Evolutionary conservation across 2,113 vertebrate genomes (phyloP).

Genomic region (Sarotherodon lohbergeri): DNA sequence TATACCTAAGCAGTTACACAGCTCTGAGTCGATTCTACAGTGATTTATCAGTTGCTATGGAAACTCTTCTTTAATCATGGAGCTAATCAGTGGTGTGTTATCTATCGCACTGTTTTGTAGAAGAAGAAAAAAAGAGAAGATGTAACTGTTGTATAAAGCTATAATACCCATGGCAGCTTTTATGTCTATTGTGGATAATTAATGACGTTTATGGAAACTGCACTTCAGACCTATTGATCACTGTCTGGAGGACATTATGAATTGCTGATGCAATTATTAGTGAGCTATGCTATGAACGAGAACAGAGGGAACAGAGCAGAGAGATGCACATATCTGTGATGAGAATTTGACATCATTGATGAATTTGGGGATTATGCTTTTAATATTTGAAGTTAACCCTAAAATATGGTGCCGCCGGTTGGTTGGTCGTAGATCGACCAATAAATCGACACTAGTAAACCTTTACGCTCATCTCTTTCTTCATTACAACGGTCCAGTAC

Average conservation of each 20-base stretch:
- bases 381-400: background rate
- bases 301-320: background rate
- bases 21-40: background rate
- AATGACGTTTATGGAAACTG: slow-evolving; percentile 3
- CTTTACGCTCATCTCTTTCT: background rate
- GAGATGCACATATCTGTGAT: background rate
- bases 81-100: slow-evolving; percentile 21
- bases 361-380: background rate
- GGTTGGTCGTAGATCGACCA: background rate
- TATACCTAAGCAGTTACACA: background rate
- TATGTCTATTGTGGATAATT: slow-evolving; percentile 21
- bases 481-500: background rate
- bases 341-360: background rate
- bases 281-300: slow-evolving; percentile 1
- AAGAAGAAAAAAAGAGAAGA: background rate
- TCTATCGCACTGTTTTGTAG: background rate
- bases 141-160: background rate
- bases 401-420: background rate
- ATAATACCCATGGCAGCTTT: background rate
- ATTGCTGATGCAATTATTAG: slow-evolving; percentile 13
- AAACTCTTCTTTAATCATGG: background rate
- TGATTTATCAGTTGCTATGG: slow-evolving; percentile 3
- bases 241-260: slow-evolving; percentile 14
- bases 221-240: slow-evolving; percentile 36
- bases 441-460: background rate